These are phyloP conservation scores for Cirrhinus mrigala DNA, from an alignment of 2,797 vertebrate species.

Conservation along the genomic window DNA sequence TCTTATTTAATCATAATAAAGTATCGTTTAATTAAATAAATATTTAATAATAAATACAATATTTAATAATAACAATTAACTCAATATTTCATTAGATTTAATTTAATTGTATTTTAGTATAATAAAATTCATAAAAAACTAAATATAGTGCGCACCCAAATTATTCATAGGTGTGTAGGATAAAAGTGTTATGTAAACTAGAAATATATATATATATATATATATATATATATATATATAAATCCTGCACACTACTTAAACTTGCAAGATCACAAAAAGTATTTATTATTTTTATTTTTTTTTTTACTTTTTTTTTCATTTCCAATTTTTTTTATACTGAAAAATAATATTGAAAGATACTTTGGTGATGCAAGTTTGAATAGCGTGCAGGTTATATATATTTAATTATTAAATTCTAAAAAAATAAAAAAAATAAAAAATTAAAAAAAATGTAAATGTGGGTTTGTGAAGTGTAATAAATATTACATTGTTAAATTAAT, in stretches of 20 bases:
- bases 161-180: not conserved
- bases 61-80: not conserved
- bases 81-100: not conserved
- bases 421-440: too few species aligned
- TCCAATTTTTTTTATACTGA: not conserved
- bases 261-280: not conserved
- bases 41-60: too few species aligned
- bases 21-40: not conserved
- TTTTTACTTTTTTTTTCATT: fast-evolving
- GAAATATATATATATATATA: constrained; percentile 1
- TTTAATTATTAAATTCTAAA: too few species aligned
- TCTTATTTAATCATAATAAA: not conserved
- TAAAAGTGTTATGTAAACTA: not conserved
- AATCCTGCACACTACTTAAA: not conserved
- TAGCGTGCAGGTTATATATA: not conserved
- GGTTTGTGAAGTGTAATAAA: too few species aligned
- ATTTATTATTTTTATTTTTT: not conserved
- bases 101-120: not conserved
- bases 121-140: too few species aligned
- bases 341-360: not conserved
- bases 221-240: constrained; percentile 11
- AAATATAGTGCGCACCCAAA: not conserved
- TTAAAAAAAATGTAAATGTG: not conserved
- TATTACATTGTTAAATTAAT: not conserved
- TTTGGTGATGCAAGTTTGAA: not conserved